Evolutionary conservation across 1,140 invertebrate species (phyloP), one percentile per base, ranked within the genome.

Genomic region (Procambarus virginalis): DNA sequence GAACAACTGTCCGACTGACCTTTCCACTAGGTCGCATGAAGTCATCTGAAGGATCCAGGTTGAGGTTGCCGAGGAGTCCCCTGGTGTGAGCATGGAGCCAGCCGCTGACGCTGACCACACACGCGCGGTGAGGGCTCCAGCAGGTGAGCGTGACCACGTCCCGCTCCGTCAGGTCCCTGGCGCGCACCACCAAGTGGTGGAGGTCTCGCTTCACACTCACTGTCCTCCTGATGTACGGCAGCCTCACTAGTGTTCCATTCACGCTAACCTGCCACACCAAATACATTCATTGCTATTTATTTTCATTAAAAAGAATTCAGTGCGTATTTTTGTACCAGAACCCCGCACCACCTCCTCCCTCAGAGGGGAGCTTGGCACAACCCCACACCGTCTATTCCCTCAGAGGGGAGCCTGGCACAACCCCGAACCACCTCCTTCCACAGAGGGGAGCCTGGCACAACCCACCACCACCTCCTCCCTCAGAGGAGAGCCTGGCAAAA

Each of bases 31-130:
- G 86, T 58, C 86, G 58, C 86, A 81, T 81, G 77, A 87, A 51
- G 3, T 87, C 86, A 73, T 87, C 64, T 12, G 86, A 46, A 46
- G 78, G 78, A 34, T 87, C 79, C 34, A 87, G 46, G 64, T 87
- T 80, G 6, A 80, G 78, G 10, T 87, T 77, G 10, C 86, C 86
- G 48, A 87, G n/a, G 3, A 87, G 78, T 22, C 86, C 86, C 22
- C 55, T n/a, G 48, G 86, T 87, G 86, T 87, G 58, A 22, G 78
- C 86, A 14, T 87, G 86, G 6, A 87, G 34, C 86, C 86, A 87
- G 2, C 86, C 86, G 55, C 86, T 87, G 10, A 87, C 60, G 6
- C 77, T 60, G 20, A 87, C 77, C 8, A 87, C 46, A 64, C 86
- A 87, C 2, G 86, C 77, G 4, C 34, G 86, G n/a, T 87, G 64